Evolutionary conservation across 2,888 invertebrate genomes (phyloP), one percentile per base, ranked within the genome.

Genomic region (Erebia aethiops): DNA sequence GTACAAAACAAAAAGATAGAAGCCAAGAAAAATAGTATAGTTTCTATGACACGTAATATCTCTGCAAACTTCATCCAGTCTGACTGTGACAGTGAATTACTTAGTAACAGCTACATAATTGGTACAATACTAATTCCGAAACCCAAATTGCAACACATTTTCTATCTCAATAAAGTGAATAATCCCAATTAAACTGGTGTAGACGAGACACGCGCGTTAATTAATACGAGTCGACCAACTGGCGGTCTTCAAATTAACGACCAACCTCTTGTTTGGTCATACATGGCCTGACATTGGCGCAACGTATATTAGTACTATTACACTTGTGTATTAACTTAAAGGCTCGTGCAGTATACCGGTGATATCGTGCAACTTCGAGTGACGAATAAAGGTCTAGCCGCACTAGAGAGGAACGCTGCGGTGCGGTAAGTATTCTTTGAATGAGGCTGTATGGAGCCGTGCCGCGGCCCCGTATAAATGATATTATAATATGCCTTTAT

Each of bases 21-120:
- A 35, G 35, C 35, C 1, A 1, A 8, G n/a, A n/a, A n/a, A 35
- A 41, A 11, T 62, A 18, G 4, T 11, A 54, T 14, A 13, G 16
- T 68, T 63, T 1, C 1, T 43, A 9, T 60, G 57, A 67, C 61
- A 76, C 67, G 51, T 74, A 74, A 74, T 74, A 67, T 16, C 18
- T 13, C 10, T 46, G 7, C 21, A 58, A 66, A 57, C 73, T 51
- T 70, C 75, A 65, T 67, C 71, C 75, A 76, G 80, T 84, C 86
- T 89, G 89, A 87, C 85, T 85, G 88, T 87, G 89, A 87, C 87
- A 87, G 85, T 90, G 88, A 89, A 91, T 90, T 89, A 89, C 90
- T 84, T 78, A 85, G 83, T 87, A 88, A 90, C 90, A 87, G 85
- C 83, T 86, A 83, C 87, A 54, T 89, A 91, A 91, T 91, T 91